phyloP scores from a whole-genome alignment of 1,140 invertebrate species.

The Ceratosolen fusciceps region DNA sequence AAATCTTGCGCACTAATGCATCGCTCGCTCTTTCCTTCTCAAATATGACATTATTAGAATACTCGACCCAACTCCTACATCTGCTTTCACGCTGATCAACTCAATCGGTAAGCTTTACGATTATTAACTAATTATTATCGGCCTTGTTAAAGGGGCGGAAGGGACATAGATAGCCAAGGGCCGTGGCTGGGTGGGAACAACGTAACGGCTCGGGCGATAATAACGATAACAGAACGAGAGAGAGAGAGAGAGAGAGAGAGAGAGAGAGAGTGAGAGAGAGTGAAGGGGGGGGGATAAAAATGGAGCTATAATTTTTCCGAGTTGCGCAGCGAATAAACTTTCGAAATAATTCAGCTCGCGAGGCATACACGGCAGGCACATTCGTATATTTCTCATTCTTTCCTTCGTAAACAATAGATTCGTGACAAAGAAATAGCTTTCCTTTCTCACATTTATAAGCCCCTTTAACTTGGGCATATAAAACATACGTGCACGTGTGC shows the following conservation, averaged over 20 bases:
- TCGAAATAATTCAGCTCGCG: neutral
- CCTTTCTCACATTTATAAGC: conserved; percentile 30
- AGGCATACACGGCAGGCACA: neutral
- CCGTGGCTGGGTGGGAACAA: too few relatives aligned
- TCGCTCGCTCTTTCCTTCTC: neutral
- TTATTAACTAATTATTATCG: too few relatives aligned
- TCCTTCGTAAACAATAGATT: conserved; percentile 17
- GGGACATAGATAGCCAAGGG: too few relatives aligned
- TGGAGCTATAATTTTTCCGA: neutral
- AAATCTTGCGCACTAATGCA: conserved; percentile 8
- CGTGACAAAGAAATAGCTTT: conserved; percentile 36
- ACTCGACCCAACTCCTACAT: too few relatives aligned
- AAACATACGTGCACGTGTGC: too few relatives aligned
- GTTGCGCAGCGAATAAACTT: neutral
- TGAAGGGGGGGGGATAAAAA: neutral
- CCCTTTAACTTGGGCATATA: neutral
- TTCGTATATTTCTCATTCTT: conserved; percentile 30
- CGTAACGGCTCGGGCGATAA: neutral
- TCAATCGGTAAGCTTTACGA: too few relatives aligned
- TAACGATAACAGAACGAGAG: neutral
- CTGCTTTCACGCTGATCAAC: too few relatives aligned
- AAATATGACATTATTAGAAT: neutral
- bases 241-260: too few relatives aligned
- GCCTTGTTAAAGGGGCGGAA: too few relatives aligned
- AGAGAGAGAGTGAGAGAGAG: too few relatives aligned